A percentile compares a stretch with the other conserved stretches of the same genome.
phyloP scores from a whole-genome alignment of 1,140 invertebrate genomes.

The Drosophila pandora region DNA sequence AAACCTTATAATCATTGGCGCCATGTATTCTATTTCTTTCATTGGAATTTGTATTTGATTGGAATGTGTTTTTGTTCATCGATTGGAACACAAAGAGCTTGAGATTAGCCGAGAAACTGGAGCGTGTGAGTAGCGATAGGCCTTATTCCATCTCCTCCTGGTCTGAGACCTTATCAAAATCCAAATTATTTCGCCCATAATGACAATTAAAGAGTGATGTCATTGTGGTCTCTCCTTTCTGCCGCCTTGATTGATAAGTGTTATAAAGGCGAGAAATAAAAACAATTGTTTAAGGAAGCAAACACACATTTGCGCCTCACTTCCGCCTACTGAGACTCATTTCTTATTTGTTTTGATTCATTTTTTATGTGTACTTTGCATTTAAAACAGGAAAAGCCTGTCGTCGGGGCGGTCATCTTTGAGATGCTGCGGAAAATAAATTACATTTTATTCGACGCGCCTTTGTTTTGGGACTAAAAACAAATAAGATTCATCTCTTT shows the following conservation, averaged over 20 bases:
- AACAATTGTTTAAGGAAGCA: conserved; percentile 46
- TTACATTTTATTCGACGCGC: conserved; percentile 40
- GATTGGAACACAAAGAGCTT: neutral
- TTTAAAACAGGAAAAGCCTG: conserved; percentile 38
- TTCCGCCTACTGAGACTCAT: conserved; percentile 23
- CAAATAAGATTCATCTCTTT: conserved; percentile 12
- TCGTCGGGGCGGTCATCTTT: conserved; percentile 6
- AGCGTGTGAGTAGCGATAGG: conserved; percentile 37
- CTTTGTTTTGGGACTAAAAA: conserved; percentile 25
- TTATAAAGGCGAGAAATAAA: conserved; percentile 16
- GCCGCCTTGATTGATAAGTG: conserved; percentile 46
- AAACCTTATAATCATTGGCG: conserved; percentile 35
- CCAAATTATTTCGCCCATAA: conserved; percentile 5
- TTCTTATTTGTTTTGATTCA: conserved; percentile 20
- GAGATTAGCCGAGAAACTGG: conserved; percentile 43
- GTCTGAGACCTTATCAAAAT: conserved; percentile 3
- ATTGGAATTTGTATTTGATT: too few species aligned
- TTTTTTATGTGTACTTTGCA: conserved; percentile 18
- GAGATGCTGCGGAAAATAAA: conserved; percentile 26
- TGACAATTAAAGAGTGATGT: conserved; percentile 25
- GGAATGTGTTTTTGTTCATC: conserved; percentile 28
- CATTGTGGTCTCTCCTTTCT: conserved; percentile 3
- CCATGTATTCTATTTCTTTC: conserved; percentile 17
- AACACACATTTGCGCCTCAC: conserved; percentile 2
- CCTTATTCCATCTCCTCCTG: neutral